These are phyloP conservation scores for Lepidochrysops patricia DNA, from an alignment of 2,888 invertebrate genomes.

Conservation along the genomic window DNA sequence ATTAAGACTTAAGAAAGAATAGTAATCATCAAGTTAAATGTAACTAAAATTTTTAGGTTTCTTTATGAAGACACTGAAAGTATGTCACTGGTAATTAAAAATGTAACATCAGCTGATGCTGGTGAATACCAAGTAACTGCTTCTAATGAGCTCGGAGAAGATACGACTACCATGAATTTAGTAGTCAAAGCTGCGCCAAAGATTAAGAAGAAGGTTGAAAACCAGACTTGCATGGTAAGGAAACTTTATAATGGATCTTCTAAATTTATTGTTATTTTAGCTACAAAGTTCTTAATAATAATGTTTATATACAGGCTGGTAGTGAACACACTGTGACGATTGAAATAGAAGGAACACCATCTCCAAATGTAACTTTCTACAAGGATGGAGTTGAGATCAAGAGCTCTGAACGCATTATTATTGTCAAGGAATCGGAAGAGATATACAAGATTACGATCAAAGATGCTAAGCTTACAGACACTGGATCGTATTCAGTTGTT, in stretches of 20 bases:
- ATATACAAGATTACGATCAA: slow-evolving; percentile 81
- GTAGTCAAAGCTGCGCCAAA: slow-evolving; percentile 90
- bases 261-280: not conserved
- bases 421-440: slow-evolving; percentile 81
- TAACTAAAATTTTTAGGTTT: slow-evolving; percentile 57
- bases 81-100: slow-evolving; percentile 91
- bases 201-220: slow-evolving; percentile 85
- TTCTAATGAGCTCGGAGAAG: slow-evolving; percentile 88
- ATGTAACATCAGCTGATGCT: slow-evolving; percentile 86
- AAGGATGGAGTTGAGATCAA: slow-evolving; percentile 89
- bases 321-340: slow-evolving; percentile 85
- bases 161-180: slow-evolving; percentile 81
- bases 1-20: not conserved
- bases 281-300: too few species aligned
- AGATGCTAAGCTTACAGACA: slow-evolving; percentile 82
- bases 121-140: slow-evolving; percentile 88
- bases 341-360: slow-evolving; percentile 88
- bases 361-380: slow-evolving; percentile 88
- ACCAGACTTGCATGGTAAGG: slow-evolving; percentile 77
- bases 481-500: slow-evolving; percentile 90
- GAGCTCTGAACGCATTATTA: slow-evolving; percentile 80
- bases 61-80: slow-evolving; percentile 92
- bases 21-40: not conserved
- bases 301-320: slow-evolving; percentile 51
- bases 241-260: not conserved